These are phyloP conservation scores for Xyrauchen texanus DNA, from an alignment of 2,113 vertebrate genomes.

Conservation along the genomic window DNA sequence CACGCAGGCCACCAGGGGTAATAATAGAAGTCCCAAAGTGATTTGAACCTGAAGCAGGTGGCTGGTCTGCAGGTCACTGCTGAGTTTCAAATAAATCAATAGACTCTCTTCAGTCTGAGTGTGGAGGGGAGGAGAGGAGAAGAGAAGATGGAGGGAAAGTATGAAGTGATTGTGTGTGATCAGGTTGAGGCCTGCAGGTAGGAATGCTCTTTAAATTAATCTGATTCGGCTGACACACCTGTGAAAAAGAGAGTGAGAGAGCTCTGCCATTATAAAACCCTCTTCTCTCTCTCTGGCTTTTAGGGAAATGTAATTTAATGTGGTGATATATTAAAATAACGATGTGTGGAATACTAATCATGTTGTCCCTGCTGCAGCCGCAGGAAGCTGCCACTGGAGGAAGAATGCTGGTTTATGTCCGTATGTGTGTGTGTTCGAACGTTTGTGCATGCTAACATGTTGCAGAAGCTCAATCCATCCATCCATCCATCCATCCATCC, in stretches of 20 bases:
- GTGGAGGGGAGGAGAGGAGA: neutral
- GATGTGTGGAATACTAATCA: constrained; percentile 45
- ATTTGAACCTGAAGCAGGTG: constrained; percentile 36
- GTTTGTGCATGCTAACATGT: neutral
- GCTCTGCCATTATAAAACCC: constrained; percentile 7
- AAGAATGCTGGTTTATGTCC: neutral
- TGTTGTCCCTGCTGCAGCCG: neutral
- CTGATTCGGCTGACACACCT: constrained; percentile 33
- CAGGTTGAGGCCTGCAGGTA: constrained; percentile 21
- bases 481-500: too few relatives aligned
- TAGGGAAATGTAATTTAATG: constrained; percentile 56
- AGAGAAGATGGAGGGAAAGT: neutral
- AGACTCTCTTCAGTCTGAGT: constrained; percentile 26
- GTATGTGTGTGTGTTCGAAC: neutral
- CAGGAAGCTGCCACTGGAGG: constrained; percentile 21
- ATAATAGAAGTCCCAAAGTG: constrained; percentile 37
- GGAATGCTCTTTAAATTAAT: constrained; percentile 35
- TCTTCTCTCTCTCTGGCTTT: constrained; percentile 20
- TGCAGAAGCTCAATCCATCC: too few relatives aligned
- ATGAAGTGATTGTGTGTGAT: neutral
- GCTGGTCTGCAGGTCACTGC: constrained; percentile 17
- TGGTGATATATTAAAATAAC: constrained; percentile 47
- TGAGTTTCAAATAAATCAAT: constrained; percentile 43
- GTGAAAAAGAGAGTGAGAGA: too few relatives aligned
- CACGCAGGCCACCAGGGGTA: constrained; percentile 15